Evolutionary conservation across 2,888 invertebrate genomes (phyloP).

Genomic region (Prosopocoilus inquinatus): DNA sequence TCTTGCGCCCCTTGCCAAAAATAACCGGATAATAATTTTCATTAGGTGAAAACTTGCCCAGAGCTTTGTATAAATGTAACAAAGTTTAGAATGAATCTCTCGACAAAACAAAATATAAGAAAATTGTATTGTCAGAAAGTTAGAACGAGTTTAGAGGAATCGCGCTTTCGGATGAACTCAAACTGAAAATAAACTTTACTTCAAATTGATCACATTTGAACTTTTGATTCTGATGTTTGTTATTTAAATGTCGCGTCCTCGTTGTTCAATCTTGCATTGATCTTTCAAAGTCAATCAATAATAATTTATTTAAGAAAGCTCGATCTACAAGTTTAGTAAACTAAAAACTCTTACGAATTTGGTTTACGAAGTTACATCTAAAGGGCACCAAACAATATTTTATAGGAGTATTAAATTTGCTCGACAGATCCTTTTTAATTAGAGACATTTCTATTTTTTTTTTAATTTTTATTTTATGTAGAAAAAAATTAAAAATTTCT

Average conservation of each 20-base stretch:
- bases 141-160: slow-evolving; percentile 14
- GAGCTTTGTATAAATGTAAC: slow-evolving; percentile 37
- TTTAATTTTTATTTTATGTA: too few species aligned
- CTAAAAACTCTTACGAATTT: too few species aligned
- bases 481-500: too few species aligned
- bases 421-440: too few species aligned
- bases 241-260: not conserved
- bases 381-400: too few species aligned
- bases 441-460: too few species aligned
- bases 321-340: too few species aligned
- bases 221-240: not conserved
- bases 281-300: not conserved
- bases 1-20: slow-evolving; percentile 26
- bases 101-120: slow-evolving; percentile 38
- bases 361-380: too few species aligned
- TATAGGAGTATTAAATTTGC: too few species aligned
- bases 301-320: not conserved
- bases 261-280: not conserved
- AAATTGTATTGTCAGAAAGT: slow-evolving; percentile 38
- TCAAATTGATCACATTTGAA: slow-evolving; percentile 9
- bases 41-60: slow-evolving; percentile 32
- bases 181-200: slow-evolving; percentile 16
- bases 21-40: slow-evolving; percentile 36
- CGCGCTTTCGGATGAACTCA: slow-evolving; percentile 8
- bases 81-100: slow-evolving; percentile 36